phyloP scores from a whole-genome alignment of 2,113 vertebrate genomes.

The Takifugu bimaculatus region DNA sequence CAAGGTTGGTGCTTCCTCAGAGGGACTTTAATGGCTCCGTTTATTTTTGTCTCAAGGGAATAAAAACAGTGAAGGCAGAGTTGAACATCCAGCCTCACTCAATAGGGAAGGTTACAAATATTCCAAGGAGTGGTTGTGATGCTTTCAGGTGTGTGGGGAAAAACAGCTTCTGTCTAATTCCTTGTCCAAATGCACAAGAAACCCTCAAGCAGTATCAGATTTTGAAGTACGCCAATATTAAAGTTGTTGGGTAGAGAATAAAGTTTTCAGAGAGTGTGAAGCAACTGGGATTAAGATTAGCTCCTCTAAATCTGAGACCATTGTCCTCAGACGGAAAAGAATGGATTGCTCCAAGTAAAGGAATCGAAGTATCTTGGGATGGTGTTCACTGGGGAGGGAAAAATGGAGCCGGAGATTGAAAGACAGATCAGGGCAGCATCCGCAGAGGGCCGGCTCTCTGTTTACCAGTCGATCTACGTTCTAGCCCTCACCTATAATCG shows the following conservation, averaged over 20 bases:
- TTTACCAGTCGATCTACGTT: too few species aligned
- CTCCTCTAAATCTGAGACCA: background rate
- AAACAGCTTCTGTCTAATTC: background rate
- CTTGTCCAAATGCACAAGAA: background rate
- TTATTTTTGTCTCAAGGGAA: slow-evolving; percentile 18
- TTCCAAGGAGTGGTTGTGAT: slow-evolving; percentile 5
- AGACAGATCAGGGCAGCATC: background rate
- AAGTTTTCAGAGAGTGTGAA: too few species aligned
- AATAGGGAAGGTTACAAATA: slow-evolving; percentile 12
- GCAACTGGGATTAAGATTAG: too few species aligned
- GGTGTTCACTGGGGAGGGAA: background rate
- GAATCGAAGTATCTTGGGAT: background rate
- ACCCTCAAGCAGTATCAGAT: background rate
- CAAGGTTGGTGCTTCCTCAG: slow-evolving; percentile 26
- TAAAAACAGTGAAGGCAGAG: slow-evolving; percentile 11
- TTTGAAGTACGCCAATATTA: background rate
- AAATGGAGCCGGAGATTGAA: background rate
- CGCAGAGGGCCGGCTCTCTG: too few species aligned
- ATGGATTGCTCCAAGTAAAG: background rate
- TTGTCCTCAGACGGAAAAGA: background rate
- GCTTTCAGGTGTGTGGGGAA: background rate
- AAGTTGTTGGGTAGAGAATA: too few species aligned
- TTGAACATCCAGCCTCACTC: slow-evolving; percentile 10
- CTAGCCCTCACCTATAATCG: too few species aligned
- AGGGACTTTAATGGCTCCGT: slow-evolving; percentile 20